Conservation (phyloP, 2,113 vertebrate species). For the Orthonyx spaldingii region DNA sequence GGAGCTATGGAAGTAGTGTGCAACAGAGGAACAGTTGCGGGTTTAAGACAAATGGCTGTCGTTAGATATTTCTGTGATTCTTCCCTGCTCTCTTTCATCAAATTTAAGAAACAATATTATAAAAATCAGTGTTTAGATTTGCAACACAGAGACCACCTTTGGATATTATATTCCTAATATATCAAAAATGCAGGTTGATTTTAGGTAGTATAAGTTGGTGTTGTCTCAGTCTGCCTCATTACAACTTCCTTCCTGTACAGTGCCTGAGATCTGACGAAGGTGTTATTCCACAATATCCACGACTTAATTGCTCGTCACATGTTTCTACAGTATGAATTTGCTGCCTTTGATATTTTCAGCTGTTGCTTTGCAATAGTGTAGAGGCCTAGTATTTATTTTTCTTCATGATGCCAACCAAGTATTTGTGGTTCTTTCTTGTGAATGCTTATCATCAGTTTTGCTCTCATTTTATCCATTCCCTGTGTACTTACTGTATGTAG, state of each 20-base stretch:
- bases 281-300: neutral
- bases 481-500: neutral
- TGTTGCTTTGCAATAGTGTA: neutral
- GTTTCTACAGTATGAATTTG: neutral
- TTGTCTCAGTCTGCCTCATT: neutral
- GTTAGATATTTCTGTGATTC: neutral
- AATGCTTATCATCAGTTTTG: neutral
- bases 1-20: neutral
- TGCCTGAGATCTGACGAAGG: neutral
- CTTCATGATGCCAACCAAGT: neutral
- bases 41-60: neutral
- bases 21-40: neutral
- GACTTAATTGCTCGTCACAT: neutral
- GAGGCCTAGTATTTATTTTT: neutral
- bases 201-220: neutral
- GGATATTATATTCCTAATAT: neutral
- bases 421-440: neutral
- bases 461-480: neutral
- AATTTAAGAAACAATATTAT: neutral
- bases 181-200: neutral
- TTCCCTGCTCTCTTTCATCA: neutral
- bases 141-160: neutral
- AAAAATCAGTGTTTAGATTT: neutral
- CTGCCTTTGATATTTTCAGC: neutral
- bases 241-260: neutral